Conservation (phyloP, 2,888 invertebrate species). For the Tachina lurida region DNA sequence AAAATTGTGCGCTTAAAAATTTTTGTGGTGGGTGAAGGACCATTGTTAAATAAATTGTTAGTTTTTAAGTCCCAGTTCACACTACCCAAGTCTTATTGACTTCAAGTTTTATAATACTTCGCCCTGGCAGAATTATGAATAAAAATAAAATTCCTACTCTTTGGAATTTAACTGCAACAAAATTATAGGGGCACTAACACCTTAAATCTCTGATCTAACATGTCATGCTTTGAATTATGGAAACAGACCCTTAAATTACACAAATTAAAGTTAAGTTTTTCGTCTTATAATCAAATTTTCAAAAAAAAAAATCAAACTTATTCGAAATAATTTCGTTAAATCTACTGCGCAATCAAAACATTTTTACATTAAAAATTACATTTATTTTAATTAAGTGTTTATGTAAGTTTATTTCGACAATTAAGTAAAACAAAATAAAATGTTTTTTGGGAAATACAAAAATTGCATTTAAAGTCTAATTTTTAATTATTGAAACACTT, state of each 20-base stretch:
- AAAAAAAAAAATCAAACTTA: conserved; percentile 15
- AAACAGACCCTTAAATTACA: conserved; percentile 21
- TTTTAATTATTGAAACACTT: conserved; percentile 62
- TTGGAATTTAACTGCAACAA: too few species aligned
- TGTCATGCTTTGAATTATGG: not conserved
- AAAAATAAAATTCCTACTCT: too few species aligned
- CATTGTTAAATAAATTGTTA: too few species aligned
- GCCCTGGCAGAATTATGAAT: too few species aligned
- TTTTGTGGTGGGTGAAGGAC: too few species aligned
- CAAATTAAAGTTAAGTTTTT: conserved; percentile 14
- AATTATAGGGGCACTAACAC: too few species aligned
- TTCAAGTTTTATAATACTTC: too few species aligned
- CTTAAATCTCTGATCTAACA: too few species aligned
- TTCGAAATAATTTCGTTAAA: conserved; percentile 25
- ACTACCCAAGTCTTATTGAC: too few species aligned
- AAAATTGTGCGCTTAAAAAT: too few species aligned
- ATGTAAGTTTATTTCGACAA: conserved; percentile 35
- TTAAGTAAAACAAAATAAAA: conserved; percentile 25
- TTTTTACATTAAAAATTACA: conserved; percentile 36
- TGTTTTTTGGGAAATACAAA: conserved; percentile 19
- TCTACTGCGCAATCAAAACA: conserved; percentile 32
- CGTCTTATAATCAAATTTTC: conserved; percentile 8
- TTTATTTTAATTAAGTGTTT: not conserved
- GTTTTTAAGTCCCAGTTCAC: too few species aligned
- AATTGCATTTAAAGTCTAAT: conserved; percentile 67